Evolutionary conservation across 1,140 invertebrate species (phyloP).

Genomic region (Pseudoatta argentina): DNA sequence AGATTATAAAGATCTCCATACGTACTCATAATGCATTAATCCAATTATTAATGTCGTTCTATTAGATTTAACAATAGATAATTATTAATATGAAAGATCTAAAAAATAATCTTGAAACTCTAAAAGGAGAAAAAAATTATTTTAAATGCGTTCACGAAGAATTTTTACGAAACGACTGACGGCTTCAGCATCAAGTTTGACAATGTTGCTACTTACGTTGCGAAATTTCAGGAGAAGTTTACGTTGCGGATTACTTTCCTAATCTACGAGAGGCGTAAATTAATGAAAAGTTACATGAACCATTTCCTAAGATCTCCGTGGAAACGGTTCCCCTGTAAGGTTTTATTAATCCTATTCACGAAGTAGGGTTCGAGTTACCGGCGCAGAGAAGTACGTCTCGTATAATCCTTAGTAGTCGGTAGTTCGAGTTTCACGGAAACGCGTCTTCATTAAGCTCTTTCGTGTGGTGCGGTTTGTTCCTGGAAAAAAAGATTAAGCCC

Average conservation of each 20-base stretch:
- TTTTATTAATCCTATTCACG: slow-evolving; percentile 76
- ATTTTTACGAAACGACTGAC: slow-evolving; percentile 15
- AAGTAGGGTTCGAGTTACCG: slow-evolving; percentile 67
- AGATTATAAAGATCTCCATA: neutral
- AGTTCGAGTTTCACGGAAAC: slow-evolving; percentile 66
- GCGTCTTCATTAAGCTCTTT: slow-evolving; percentile 64
- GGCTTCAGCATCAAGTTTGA: slow-evolving; percentile 31
- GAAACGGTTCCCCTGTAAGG: slow-evolving; percentile 43
- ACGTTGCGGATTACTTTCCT: slow-evolving; percentile 57
- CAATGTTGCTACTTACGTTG: slow-evolving; percentile 9
- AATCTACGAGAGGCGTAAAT: slow-evolving; percentile 53
- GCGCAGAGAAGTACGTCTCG: slow-evolving; percentile 36
- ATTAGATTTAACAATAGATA: neutral
- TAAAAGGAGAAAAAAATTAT: neutral
- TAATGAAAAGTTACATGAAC: slow-evolving; percentile 53
- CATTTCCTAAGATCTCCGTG: slow-evolving; percentile 50
- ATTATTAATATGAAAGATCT: neutral
- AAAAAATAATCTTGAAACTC: neutral
- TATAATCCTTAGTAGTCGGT: slow-evolving; percentile 59
- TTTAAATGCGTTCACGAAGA: neutral
- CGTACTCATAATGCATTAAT: neutral
- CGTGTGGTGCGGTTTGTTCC: slow-evolving; percentile 27
- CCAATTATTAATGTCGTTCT: neutral
- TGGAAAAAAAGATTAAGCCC: slow-evolving; percentile 41
- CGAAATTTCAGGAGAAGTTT: slow-evolving; percentile 43